Percentiles rank a stretch among this genome's conserved stretches.
Conservation (phyloP, 2,797 vertebrate genomes). For the Neosilurus mollespiculum region DNA sequence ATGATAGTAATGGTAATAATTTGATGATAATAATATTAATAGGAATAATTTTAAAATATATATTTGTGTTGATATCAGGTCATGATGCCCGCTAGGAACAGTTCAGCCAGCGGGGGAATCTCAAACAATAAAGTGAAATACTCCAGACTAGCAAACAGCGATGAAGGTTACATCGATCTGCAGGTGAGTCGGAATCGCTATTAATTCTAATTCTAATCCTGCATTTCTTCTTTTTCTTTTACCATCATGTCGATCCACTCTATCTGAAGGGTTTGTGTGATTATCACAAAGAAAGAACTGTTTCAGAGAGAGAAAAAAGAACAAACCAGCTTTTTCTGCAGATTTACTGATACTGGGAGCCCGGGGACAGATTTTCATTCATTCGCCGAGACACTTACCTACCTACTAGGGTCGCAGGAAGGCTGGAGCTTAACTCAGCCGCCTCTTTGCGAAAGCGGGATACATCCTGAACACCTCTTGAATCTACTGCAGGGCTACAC, state of each 20-base stretch:
- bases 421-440: too few species aligned
- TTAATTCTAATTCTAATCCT: neutral
- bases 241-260: too few species aligned
- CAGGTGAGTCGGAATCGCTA: slow-evolving; percentile 71
- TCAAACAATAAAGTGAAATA: slow-evolving; percentile 92
- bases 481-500: too few species aligned
- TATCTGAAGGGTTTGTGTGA: neutral
- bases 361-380: neutral
- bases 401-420: too few species aligned
- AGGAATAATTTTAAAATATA: too few species aligned
- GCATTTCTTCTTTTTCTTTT: neutral
- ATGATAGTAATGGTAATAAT: too few species aligned
- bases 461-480: too few species aligned
- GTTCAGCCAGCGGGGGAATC: slow-evolving; percentile 71
- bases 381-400: too few species aligned
- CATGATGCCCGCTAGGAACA: slow-evolving; percentile 82
- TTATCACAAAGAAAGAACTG: neutral
- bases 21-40: too few species aligned
- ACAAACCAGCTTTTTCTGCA: neutral
- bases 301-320: neutral
- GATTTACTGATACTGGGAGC: too few species aligned
- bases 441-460: too few species aligned
- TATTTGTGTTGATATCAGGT: neutral
- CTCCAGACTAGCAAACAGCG: slow-evolving; percentile 86
- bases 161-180: slow-evolving; percentile 93